Conservation (phyloP, 2,888 invertebrate species). For the Emmelina monodactyla region DNA sequence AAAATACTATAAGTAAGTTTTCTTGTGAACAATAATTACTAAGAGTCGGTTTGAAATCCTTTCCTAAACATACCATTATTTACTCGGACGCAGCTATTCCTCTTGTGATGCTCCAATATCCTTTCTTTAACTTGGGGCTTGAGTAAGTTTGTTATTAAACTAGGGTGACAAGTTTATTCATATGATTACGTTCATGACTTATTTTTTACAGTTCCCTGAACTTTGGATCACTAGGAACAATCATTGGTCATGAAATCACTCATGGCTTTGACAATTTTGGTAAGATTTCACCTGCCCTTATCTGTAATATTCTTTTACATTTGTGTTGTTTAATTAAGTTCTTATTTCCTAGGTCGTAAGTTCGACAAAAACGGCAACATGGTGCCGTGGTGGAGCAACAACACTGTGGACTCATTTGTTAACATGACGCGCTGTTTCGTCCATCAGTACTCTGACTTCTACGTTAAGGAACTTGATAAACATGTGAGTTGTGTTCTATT, state of each 20-base stretch:
- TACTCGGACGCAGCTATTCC: slow-evolving; percentile 76
- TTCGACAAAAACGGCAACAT: slow-evolving; percentile 87
- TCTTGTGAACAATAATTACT: too few relatives aligned
- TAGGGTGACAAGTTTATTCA: neutral
- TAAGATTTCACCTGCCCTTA: too few relatives aligned
- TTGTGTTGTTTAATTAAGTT: too few relatives aligned
- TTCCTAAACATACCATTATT: too few relatives aligned
- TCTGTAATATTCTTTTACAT: too few relatives aligned
- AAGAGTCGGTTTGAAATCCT: too few relatives aligned
- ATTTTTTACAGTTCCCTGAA: slow-evolving; percentile 72
- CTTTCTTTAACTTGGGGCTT: slow-evolving; percentile 83
- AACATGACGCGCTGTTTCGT: slow-evolving; percentile 84
- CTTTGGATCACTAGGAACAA: slow-evolving; percentile 81
- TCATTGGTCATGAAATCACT: slow-evolving; percentile 78
- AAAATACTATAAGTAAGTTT: slow-evolving; percentile 84
- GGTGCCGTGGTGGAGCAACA: slow-evolving; percentile 89
- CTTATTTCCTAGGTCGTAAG: slow-evolving; percentile 70
- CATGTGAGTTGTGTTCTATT: slow-evolving; percentile 54
- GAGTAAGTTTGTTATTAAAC: slow-evolving; percentile 76
- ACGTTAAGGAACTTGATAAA: slow-evolving; percentile 68
- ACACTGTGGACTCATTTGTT: slow-evolving; percentile 77
- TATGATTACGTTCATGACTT: slow-evolving; percentile 8
- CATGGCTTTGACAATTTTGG: slow-evolving; percentile 67
- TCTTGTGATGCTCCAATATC: slow-evolving; percentile 83
- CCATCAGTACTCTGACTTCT: slow-evolving; percentile 79